Base-by-base conservation (phyloP, 2,797 vertebrate genomes). In the Molossus alvarezi region DNA sequence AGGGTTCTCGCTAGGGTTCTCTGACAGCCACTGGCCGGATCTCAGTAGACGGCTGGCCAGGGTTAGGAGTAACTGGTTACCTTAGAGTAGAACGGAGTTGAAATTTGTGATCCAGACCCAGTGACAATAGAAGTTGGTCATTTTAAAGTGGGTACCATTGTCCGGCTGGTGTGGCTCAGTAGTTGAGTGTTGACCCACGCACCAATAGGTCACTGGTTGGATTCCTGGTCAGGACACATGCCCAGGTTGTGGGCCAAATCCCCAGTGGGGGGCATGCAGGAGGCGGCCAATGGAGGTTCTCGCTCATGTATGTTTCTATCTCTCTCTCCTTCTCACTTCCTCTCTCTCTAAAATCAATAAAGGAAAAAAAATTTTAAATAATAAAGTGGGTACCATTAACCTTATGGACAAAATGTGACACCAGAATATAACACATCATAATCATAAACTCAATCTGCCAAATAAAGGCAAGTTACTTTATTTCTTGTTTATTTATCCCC, bases 361-460 rank as follows among this genome's bases (percentile, higher is more conserved):
- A 33, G 33, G 33, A 33, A 33, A 33, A 33, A 33, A 33, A 33
- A 33, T 33, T 33, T 33, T 33, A 33, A 33, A 33, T 33, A 33
- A 33, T 33, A 33, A 33, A 33, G 33, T 33, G 62, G 13, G 15
- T 51, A 13, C 7, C 33, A 8, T n/a, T 75, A 81, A 79, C 33
- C 21, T 51, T 21, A 29, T 29, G 20, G 27, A 82, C 41, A 82
- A 80, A 94, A 23, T 12, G 13, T 65, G 55, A 14, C 51, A 4
- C 25, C 37, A 84, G 57, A 92, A 72, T 57, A 33, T 17, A 65
- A 45, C 21, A 5, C 13, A 55, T n/a, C 65, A 1, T 37, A 64
- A 60, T 91, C 69, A 48, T n/a, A 64, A 67, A 84, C 18, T 65
- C 67, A 51, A 73, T 88, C 76, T 89, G 14, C 55, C 93, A 33